Percentiles rank a stretch among this genome's conserved stretches.
These are phyloP conservation scores for Manduca sexta DNA, from an alignment of 1,140 invertebrate species.

Conservation along the genomic window DNA sequence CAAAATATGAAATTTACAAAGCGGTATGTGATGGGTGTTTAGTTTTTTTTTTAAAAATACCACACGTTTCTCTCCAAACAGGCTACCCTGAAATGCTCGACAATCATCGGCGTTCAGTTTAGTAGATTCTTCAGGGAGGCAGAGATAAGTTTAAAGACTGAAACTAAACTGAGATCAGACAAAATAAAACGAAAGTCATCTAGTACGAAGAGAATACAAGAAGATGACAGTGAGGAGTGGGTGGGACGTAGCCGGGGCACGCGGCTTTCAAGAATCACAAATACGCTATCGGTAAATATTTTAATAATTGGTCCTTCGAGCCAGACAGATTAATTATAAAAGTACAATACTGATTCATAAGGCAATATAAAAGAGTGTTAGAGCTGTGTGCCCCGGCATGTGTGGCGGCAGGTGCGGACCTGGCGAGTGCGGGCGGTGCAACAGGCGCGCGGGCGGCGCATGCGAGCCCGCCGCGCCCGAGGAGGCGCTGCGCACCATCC, in stretches of 20 bases:
- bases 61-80: slow-evolving; percentile 2
- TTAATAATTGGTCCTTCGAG: no score
- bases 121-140: slow-evolving; percentile 11
- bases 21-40: slow-evolving; percentile 27
- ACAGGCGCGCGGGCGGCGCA: slow-evolving; percentile 36
- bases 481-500: slow-evolving; percentile 64
- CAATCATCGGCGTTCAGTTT: slow-evolving; percentile 1
- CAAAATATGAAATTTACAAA: slow-evolving; percentile 27
- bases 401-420: slow-evolving; percentile 37
- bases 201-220: no score
- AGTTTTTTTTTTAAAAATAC: slow-evolving; percentile 16
- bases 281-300: no score
- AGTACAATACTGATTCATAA: no score
- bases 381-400: background rate
- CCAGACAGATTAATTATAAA: no score
- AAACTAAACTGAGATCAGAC: background rate
- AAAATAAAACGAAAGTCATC: no score
- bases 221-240: no score
- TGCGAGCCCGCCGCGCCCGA: slow-evolving; percentile 48
- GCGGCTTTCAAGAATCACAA: no score
- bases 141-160: slow-evolving; percentile 6
- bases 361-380: no score
- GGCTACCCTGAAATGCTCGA: no score
- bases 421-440: slow-evolving; percentile 43
- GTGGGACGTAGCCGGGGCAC: no score